Evolutionary conservation across 2,888 invertebrate genomes (phyloP).

Genomic region (Cartodere bifasciata): DNA sequence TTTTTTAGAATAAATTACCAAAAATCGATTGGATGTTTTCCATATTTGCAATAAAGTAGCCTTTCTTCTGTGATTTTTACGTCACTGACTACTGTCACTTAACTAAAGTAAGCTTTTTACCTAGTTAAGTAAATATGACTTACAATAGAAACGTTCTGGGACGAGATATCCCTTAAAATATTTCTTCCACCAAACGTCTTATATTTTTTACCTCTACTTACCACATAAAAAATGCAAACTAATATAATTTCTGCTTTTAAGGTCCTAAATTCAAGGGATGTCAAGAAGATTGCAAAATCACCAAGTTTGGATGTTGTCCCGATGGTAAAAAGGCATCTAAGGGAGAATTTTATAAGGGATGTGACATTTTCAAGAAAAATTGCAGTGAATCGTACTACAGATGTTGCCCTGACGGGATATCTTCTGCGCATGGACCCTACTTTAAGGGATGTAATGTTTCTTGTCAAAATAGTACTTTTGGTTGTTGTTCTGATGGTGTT

Average conservation of each 20-base stretch:
- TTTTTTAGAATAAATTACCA: too few species aligned
- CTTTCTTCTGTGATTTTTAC: too few species aligned
- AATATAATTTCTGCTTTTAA: constrained; percentile 37
- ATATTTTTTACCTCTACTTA: too few species aligned
- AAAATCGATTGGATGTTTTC: too few species aligned
- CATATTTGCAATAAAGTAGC: too few species aligned
- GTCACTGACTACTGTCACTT: too few species aligned
- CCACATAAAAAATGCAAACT: too few species aligned
- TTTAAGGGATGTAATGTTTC: constrained; percentile 61
- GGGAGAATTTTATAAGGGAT: constrained; percentile 51
- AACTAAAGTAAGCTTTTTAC: too few species aligned
- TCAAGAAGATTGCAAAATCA: constrained; percentile 37
- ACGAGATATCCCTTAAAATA: too few species aligned
- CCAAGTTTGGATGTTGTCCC: constrained; percentile 63
- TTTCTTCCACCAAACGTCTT: too few species aligned
- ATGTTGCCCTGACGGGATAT: constrained; percentile 60
- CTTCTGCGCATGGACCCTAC: constrained; percentile 55
- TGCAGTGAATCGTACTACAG: constrained; percentile 49
- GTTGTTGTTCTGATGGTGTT: constrained; percentile 77
- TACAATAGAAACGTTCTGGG: too few species aligned
- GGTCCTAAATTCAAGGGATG: constrained; percentile 27
- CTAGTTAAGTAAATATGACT: too few species aligned
- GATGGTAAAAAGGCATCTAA: constrained; percentile 49
- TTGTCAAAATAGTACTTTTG: constrained; percentile 57
- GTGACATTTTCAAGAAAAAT: constrained; percentile 26